Evolutionary conservation across 30 jellyfish, hydroid and myxozoan species (phyloP), one percentile per base, ranked within the genome.

Genomic region (Euphysa ruthae): DNA sequence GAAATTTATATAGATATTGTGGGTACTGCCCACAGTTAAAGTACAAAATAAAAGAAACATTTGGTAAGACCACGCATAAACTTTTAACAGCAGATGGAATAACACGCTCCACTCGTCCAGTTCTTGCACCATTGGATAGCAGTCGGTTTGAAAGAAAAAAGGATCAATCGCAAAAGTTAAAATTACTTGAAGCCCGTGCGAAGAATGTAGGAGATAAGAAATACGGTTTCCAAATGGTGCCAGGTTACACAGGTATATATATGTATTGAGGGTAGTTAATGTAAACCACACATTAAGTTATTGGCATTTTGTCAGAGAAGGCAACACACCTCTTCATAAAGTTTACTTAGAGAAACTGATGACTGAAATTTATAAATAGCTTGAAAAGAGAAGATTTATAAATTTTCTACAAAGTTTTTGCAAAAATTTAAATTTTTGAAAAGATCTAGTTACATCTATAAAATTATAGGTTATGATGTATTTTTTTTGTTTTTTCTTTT

Each of bases 1-100:
- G n/a, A n/a, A n/a, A n/a, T n/a, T n/a, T n/a, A n/a, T n/a, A n/a
- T 43, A 77, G 92, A 32, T 77, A 77, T 55, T 63, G 92, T 52
- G 92, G 92, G 12, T 77, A 77, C 51, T 66, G 88, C 44, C 83
- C 92, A 10, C 92, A 77, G 27, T 65, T 65, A 38, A 77, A 77
- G 32, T 77, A 77, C 79, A 77, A 77, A 77, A 77, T 77, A 64
- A 77, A 43, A 1, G 81, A 77, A 26, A 77, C 89, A 34, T 65
- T 77, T 52, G 92, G 92, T n/a, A 77, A 77, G 55, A 77, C 92
- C 10, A 75, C 91, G 18, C 83, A 75, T 63, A 50, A 77, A 5
- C 70, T 65, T 12, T 35, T 65, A 23, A 38, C 92, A 28, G 84
- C 84, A 2, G 76, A 82, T 10, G 85, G 49, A 14, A 69, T 52